Conservation (phyloP, 2,797 vertebrate species). For the Esox lucius region DNA sequence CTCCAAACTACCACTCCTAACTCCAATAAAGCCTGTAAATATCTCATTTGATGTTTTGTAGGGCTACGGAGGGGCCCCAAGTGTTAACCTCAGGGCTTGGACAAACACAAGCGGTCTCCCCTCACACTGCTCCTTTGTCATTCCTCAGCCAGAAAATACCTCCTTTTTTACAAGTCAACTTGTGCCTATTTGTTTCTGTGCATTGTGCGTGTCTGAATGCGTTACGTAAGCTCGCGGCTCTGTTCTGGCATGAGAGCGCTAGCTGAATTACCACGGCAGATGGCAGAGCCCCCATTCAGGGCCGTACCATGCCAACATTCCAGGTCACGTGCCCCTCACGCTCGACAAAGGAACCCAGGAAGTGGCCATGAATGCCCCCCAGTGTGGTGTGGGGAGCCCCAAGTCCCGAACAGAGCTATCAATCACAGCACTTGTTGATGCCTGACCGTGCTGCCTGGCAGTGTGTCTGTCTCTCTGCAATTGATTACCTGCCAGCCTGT, state of each 20-base stretch:
- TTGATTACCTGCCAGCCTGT: not conserved
- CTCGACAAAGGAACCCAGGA: slow-evolving; percentile 17
- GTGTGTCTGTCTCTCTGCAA: not conserved
- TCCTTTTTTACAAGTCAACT: slow-evolving; percentile 46
- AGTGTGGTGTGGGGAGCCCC: slow-evolving; percentile 5
- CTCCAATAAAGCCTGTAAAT: not conserved
- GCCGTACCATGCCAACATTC: slow-evolving; percentile 62
- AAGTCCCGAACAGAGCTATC: slow-evolving; percentile 11
- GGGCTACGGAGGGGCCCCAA: not conserved
- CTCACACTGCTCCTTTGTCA: not conserved
- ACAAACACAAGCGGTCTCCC: slow-evolving; percentile 2
- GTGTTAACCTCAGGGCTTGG: not conserved
- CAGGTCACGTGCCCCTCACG: slow-evolving; percentile 60
- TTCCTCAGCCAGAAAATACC: not conserved
- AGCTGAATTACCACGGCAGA: slow-evolving; percentile 66
- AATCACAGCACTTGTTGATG: slow-evolving; percentile 16
- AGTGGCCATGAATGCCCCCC: slow-evolving; percentile 13
- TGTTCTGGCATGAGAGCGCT: slow-evolving; percentile 59
- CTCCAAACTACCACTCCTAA: not conserved
- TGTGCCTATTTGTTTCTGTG: slow-evolving; percentile 63
- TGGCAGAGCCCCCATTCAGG: slow-evolving; percentile 50
- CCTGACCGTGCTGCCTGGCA: not conserved
- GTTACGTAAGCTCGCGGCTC: slow-evolving; percentile 62
- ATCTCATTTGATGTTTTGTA: slow-evolving; percentile 10
- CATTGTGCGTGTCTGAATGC: slow-evolving; percentile 48